A percentile compares a stretch with the other conserved stretches of the same genome.
phyloP scores from a whole-genome alignment of 2,888 invertebrate genomes.

The Trachelus troglodyta region DNA sequence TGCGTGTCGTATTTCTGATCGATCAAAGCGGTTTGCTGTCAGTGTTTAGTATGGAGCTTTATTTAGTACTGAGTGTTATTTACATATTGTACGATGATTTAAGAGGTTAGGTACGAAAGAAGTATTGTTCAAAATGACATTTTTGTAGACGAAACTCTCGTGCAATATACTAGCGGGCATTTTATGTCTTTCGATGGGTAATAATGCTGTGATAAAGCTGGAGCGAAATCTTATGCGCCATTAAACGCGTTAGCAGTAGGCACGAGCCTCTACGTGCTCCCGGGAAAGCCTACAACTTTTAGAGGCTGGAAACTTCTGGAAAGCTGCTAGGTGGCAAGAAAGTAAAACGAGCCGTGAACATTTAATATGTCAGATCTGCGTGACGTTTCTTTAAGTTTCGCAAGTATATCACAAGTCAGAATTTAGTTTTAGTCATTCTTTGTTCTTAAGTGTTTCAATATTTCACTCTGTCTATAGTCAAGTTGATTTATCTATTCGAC shows the following conservation, averaged over 20 bases:
- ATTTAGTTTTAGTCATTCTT: constrained; percentile 6
- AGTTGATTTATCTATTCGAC: not conserved
- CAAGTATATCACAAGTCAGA: not conserved
- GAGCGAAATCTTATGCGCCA: constrained; percentile 17
- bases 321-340: not conserved
- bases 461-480: not conserved
- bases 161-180: not conserved
- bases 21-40: not conserved
- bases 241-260: constrained; percentile 17
- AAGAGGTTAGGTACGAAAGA: not conserved
- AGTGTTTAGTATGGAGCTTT: not conserved
- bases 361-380: constrained; percentile 20
- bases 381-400: not conserved
- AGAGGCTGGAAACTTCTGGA: not conserved
- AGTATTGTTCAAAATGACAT: not conserved
- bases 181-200: not conserved
- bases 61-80: not conserved
- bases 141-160: not conserved
- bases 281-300: not conserved
- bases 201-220: not conserved
- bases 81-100: not conserved
- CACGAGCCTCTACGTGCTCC: constrained; percentile 4
- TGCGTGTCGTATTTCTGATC: not conserved
- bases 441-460: not conserved
- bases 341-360: constrained; percentile 20